These are phyloP conservation scores for Styela clava DNA, from an alignment of 23 tunicate species.

Conservation along the genomic window DNA sequence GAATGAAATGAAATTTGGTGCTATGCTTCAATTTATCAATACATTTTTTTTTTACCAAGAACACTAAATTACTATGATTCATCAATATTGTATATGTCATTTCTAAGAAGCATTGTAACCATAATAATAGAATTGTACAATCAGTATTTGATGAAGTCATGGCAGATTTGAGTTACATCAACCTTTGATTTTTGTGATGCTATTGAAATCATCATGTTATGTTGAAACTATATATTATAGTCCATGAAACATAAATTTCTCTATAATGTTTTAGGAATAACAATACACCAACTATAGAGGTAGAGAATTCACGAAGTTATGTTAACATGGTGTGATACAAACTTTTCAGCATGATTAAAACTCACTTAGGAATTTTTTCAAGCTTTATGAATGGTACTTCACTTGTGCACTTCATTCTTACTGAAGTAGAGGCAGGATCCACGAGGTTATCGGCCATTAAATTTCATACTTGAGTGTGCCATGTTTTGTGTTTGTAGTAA, in stretches of 20 bases:
- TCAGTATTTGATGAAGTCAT: not conserved
- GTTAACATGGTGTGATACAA: too few relatives aligned
- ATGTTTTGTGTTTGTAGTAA: not conserved
- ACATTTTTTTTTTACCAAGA: too few relatives aligned
- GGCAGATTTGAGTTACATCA: not conserved
- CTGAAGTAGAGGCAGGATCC: not conserved
- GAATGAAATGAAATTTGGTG: not conserved
- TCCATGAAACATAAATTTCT: too few relatives aligned
- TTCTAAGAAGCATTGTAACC: not conserved
- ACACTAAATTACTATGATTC: not conserved
- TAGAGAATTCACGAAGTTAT: too few relatives aligned
- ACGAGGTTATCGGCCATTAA: not conserved
- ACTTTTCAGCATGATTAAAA: too few relatives aligned
- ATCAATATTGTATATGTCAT: not conserved
- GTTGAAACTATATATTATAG: too few relatives aligned
- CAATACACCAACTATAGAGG: too few relatives aligned
- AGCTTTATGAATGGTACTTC: not conserved
- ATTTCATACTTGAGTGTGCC: not conserved
- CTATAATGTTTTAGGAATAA: too few relatives aligned
- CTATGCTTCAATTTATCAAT: not conserved
- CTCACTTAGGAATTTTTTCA: not conserved
- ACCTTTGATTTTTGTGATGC: too few relatives aligned
- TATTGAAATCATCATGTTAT: too few relatives aligned
- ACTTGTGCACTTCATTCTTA: not conserved
- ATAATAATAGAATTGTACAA: not conserved